These are phyloP conservation scores for Melanocharis versteri DNA, from an alignment of 2,113 vertebrate genomes.

Conservation along the genomic window DNA sequence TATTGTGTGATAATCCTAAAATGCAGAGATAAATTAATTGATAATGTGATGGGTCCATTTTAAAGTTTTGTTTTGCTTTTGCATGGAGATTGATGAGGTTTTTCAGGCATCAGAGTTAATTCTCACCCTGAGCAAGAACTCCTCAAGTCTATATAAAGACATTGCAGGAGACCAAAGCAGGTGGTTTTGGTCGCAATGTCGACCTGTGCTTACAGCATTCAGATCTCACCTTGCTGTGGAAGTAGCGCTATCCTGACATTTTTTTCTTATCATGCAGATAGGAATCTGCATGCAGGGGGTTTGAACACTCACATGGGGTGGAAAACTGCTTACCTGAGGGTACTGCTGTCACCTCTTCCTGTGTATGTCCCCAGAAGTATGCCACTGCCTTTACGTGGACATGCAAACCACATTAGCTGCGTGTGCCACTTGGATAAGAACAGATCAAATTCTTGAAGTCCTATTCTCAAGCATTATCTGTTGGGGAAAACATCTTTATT, in stretches of 20 bases:
- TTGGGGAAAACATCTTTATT: neutral
- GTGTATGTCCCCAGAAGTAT: neutral
- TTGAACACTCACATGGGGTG: fast-evolving
- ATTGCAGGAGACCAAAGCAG: fast-evolving
- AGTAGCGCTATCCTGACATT: neutral
- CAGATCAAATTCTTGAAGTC: neutral
- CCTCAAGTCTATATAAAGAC: neutral
- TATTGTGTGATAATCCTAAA: neutral
- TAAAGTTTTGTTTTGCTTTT: neutral
- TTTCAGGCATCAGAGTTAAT: neutral
- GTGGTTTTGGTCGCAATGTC: fast-evolving
- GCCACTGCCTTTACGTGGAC: neutral
- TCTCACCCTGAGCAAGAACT: neutral
- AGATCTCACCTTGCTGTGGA: neutral
- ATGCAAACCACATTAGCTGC: fast-evolving
- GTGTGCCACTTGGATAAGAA: neutral
- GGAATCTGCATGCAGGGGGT: neutral
- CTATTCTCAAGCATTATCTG: neutral
- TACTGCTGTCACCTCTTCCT: neutral
- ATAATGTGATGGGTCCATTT: neutral
- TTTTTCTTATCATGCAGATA: neutral
- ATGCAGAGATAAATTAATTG: neutral
- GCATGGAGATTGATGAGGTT: neutral
- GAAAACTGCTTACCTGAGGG: neutral
- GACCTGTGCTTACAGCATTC: neutral